Evolutionary conservation across 2,888 invertebrate genomes (phyloP), one percentile per base, ranked within the genome.

Genomic region (Peribatodes rhomboidaria): DNA sequence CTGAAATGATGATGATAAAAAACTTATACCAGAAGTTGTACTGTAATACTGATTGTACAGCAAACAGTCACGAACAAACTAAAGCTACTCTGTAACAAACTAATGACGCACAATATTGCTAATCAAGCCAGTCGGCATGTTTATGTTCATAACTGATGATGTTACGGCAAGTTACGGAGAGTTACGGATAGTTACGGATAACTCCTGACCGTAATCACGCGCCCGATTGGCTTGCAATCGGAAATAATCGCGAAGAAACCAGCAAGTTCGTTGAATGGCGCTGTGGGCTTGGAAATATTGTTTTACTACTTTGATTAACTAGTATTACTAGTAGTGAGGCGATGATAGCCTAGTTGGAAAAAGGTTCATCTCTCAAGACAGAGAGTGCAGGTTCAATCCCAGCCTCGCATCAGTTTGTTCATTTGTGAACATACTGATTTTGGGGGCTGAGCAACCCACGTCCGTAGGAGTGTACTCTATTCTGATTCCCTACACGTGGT

Each of bases 101-200:
- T 44, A 58, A 58, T 50, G 58, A 52, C 52, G 42, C 59, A 33
- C 37, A 47, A 16, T 58, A 49, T 59, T 44, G 42, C 60, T 53
- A 60, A 60, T 60, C 60, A 53, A 18, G 46, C 22, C 22, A 52
- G 60, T 53, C 52, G 44, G 53, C 53, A 46, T 53, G 52, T 59
- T 53, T 52, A 27, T 18, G 42, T 60, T 33, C 52, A 58, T 37
- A 52, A 39, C 52, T n/a, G 37, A 59, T 22, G 58, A 49, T 13
- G 41, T 39, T 14, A 33, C 10, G 27, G 57, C 22, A 57, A 46
- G 37, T 37, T 37, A 27, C 14, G 46, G 57, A 47, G 37, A 47
- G 27, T 42, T 50, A n/a, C 50, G 18, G 13, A 50, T 18, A 54
- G 54, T 54, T 54, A 16, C 54, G 42, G 16, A 42, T 33, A 55